These are phyloP conservation scores for Cantharis lateralis DNA, from an alignment of 2,888 invertebrate genomes.

Conservation along the genomic window DNA sequence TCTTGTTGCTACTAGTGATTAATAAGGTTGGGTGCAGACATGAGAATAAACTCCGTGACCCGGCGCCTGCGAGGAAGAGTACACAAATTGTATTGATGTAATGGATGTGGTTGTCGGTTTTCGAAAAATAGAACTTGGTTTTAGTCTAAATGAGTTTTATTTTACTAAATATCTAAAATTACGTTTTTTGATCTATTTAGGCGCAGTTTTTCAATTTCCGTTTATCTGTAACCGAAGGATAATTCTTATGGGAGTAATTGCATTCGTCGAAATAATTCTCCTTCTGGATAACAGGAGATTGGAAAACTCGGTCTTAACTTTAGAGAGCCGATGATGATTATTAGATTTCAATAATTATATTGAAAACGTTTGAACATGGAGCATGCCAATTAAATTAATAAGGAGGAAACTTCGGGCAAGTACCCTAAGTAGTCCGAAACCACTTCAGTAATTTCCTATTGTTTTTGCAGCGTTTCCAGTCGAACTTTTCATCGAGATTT, in stretches of 20 bases:
- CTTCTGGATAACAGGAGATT: no score
- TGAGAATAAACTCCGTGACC: constrained; percentile 19
- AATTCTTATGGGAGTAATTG: no score
- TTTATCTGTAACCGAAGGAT: no score
- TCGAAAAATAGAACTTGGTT: neutral
- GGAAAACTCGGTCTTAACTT: no score
- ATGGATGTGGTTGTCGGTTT: neutral
- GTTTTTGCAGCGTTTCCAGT: no score
- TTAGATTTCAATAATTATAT: neutral
- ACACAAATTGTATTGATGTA: constrained; percentile 6
- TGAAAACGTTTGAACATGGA: neutral
- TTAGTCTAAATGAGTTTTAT: neutral
- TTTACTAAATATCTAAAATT: neutral
- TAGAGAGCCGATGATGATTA: neutral
- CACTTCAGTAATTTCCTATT: no score
- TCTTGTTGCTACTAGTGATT: constrained; percentile 18
- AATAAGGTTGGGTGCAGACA: constrained; percentile 18
- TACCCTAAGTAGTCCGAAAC: no score
- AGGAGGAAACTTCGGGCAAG: no score
- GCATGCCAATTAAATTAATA: no score
- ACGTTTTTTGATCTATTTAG: neutral
- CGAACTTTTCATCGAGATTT: no score
- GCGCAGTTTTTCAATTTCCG: no score
- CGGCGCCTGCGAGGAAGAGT: constrained; percentile 25
- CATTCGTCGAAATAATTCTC: no score